Evolutionary conservation across 1,140 invertebrate genomes (phyloP).

Genomic region (Centruroides sculpturatus): DNA sequence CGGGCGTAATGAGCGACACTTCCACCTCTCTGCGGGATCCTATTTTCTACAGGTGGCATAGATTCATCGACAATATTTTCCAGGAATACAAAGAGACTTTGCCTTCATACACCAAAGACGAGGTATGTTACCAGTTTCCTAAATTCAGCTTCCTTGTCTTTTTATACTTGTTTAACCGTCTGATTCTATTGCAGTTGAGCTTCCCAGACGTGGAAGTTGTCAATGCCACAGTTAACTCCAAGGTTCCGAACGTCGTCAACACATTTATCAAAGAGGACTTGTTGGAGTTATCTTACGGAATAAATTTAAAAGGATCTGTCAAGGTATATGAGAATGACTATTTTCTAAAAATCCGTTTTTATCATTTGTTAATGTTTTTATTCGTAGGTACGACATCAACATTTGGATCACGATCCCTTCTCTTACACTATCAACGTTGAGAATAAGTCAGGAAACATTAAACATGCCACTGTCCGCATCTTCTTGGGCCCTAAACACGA

Average conservation of each 20-base stretch:
- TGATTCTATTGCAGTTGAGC: conserved; percentile 20
- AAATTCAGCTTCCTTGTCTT: not conserved
- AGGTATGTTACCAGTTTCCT: conserved; percentile 7
- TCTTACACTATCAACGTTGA: conserved; percentile 41
- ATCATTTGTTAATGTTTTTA: not conserved
- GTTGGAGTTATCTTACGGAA: conserved; percentile 46
- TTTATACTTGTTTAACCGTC: too few relatives aligned
- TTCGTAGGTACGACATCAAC: conserved; percentile 18
- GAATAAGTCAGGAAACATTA: conserved; percentile 22
- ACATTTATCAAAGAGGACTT: conserved; percentile 57
- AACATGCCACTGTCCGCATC: conserved; percentile 54
- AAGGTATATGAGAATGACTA: not conserved
- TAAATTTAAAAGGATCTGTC: conserved; percentile 4
- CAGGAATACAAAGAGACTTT: conserved; percentile 28
- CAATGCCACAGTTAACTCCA: conserved; percentile 5
- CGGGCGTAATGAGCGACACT: conserved; percentile 37
- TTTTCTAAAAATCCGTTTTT: not conserved
- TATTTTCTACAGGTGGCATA: conserved; percentile 45
- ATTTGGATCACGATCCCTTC: conserved; percentile 50
- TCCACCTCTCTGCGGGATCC: conserved; percentile 42
- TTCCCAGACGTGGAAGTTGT: conserved; percentile 34
- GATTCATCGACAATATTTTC: conserved; percentile 40
- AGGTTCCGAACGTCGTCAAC: conserved; percentile 32
- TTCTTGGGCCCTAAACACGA: conserved; percentile 55
- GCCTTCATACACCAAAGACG: conserved; percentile 18